Base-by-base conservation (phyloP, 2,113 vertebrate species). In the Psophia crepitans region DNA sequence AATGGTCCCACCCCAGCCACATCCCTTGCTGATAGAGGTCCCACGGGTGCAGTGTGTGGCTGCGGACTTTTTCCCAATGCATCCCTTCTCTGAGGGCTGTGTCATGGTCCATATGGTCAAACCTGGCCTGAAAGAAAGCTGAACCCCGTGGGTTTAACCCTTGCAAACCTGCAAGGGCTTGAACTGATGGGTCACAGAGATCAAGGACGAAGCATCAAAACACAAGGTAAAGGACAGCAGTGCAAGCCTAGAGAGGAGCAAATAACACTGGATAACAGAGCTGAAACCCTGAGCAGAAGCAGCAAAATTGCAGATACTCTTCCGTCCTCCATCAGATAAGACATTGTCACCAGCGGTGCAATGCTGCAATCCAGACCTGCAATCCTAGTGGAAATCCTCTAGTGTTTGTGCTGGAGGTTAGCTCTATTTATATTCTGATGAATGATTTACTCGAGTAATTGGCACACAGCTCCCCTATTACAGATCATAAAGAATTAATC, bases 401-500 rank as follows among this genome's bases (percentile, higher is more conserved):
- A 44, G 84, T 96, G 95, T 97, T 97, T 97, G 94, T 92, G 89
- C 95, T 96, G 87, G 92, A 95, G 94, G 95, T 97, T 94, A 93
- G 93, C 95, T 96, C 94, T 97, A 96, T 97, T 97, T 97, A 97
- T 97, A 95, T 92, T 96, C 95, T 95, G 97, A 96, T 97, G 97
- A 97, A 97, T 96, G 96, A 97, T 97, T 97, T 97, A 97, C 96
- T 96, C 4, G 70, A 95, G 96, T 97, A 97, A 97, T 97, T 96
- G 96, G 94, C 94, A 95, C 74, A 89, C 96, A 93, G 93, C 93
- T 96, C 94, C 95, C 69, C 91, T 95, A 95, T 96, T 97, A 97
- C 87, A 95, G 95, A 96, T 97, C 96, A 97, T 97, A 92, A 97
- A 95, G 94, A 97, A 97, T 97, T 97, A 97, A 97, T 97, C 94